A percentile compares a stretch with the other conserved stretches of the same genome.
Evolutionary conservation across 1,140 invertebrate species (phyloP).

Genomic region (Microplitis demolitor): DNA sequence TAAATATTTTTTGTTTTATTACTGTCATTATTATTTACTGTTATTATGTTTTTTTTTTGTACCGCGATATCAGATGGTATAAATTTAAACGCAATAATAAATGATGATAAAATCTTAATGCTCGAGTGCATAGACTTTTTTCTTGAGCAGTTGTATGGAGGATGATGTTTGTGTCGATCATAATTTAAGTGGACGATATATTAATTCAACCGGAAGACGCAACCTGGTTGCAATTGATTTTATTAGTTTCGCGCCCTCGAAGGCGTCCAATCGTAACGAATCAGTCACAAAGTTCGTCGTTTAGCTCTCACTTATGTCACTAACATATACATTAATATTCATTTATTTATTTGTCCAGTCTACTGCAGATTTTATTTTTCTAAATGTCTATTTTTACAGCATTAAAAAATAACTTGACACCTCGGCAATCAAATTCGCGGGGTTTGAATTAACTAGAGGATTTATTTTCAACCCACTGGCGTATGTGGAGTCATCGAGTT

Average conservation of each 20-base stretch:
- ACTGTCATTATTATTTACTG: too few relatives aligned
- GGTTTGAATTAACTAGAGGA: conserved; percentile 20
- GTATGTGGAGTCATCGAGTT: too few relatives aligned
- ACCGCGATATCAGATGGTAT: too few relatives aligned
- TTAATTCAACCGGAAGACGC: conserved; percentile 27
- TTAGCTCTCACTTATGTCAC: conserved; percentile 3
- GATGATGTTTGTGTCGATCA: conserved; percentile 1
- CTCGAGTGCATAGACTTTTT: neutral
- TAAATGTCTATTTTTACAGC: conserved; percentile 9
- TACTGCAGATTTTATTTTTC: too few relatives aligned
- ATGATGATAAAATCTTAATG: too few relatives aligned
- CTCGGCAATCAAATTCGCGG: conserved; percentile 40
- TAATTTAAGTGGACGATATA: neutral
- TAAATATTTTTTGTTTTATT: too few relatives aligned
- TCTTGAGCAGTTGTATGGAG: neutral
- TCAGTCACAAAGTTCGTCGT: conserved; percentile 53
- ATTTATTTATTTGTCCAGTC: neutral
- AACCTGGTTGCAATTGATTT: conserved; percentile 39
- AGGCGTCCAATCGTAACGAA: conserved; percentile 49
- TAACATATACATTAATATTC: conserved; percentile 1
- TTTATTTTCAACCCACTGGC: neutral
- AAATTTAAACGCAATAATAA: too few relatives aligned
- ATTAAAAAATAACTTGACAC: conserved; percentile 43
- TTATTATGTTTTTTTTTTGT: too few relatives aligned
- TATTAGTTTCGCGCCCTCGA: conserved; percentile 50